Base-by-base conservation (phyloP, 2,888 invertebrate genomes). In the Melieria picta region DNA sequence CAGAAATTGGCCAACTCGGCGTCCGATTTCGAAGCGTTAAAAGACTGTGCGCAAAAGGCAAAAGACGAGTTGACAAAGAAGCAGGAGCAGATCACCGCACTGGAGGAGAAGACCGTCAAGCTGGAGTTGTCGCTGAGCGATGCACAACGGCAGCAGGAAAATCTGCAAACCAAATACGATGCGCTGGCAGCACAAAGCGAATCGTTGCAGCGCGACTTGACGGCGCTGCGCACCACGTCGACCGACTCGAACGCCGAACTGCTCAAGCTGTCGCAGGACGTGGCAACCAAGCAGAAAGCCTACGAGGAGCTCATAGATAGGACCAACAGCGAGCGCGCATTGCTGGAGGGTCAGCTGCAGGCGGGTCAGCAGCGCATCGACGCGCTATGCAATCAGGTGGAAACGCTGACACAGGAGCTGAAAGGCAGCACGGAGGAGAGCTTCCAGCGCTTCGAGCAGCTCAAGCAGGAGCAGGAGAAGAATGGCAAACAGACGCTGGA, bases 221-320 rank as follows among this genome's bases (percentile, higher is more conserved):
- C 89, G 66, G 88, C 88, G 79, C 82, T 91, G 55, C 90, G 90
- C 65, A 90, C 88, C 60, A 89, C 90, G 74, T 88, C 90, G 0
- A 89, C 89, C 13, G 89, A 91, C 81, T 91, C 91, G 1, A 90
- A 89, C 77, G 89, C 89, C 72, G 89, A 91, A 78, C 88, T 91
- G 65, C 85, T 88, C 71, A 88, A 89, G 77, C 82, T 91, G 50
- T 88, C 89, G 4, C 89, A 89, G 75, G 89, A 90, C 77, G 82
- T 91, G 1, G 88, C 89, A 78, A 87, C 88, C 16, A 89, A 90
- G 58, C 91, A 91, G 80, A 89, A 88, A 76, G 89, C 90, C 75
- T 85, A 90, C 52, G 89, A 90, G 79, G 85, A 87, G 6, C 79
- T 90, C 4, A 88, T 89, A 79, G 88, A 89, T 72, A 88, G 84